These are phyloP conservation scores for Nycticorax nycticorax DNA, from an alignment of 2,113 vertebrate species.

Conservation along the genomic window DNA sequence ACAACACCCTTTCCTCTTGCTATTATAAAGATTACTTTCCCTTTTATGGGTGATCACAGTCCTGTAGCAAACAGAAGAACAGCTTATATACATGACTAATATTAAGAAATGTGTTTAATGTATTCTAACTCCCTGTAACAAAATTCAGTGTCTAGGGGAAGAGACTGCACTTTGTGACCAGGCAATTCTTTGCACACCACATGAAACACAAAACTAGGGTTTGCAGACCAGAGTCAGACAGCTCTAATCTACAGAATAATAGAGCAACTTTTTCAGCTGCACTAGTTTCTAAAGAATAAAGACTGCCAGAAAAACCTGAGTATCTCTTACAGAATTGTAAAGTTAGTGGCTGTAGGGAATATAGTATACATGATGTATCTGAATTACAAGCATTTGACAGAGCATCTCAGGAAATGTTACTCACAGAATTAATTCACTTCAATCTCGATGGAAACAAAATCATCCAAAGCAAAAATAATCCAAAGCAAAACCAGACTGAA, in stretches of 20 bases:
- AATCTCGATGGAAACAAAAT: neutral
- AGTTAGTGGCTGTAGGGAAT: neutral
- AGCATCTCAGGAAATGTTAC: slow-evolving; percentile 13
- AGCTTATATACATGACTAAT: neutral
- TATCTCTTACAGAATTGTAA: neutral
- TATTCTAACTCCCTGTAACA: neutral
- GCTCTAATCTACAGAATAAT: neutral
- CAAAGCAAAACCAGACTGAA: neutral
- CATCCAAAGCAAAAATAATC: neutral
- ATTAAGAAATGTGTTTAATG: neutral
- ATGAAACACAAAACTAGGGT: neutral
- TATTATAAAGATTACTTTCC: neutral
- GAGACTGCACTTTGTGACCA: neutral
- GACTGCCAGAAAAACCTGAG: neutral
- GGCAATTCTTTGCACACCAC: neutral
- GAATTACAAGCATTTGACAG: slow-evolving; percentile 1
- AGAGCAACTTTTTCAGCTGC: neutral
- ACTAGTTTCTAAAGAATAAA: neutral
- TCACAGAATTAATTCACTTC: slow-evolving; percentile 27
- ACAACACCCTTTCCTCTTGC: neutral
- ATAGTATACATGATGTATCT: neutral
- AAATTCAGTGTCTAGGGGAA: neutral
- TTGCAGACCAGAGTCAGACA: neutral
- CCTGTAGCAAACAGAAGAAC: neutral
- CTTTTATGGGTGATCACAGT: neutral